A percentile compares a stretch with the other conserved stretches of the same genome.
phyloP scores from a whole-genome alignment of 92 coral and sea anemone genomes.

The Isaurus tuberculatus region DNA sequence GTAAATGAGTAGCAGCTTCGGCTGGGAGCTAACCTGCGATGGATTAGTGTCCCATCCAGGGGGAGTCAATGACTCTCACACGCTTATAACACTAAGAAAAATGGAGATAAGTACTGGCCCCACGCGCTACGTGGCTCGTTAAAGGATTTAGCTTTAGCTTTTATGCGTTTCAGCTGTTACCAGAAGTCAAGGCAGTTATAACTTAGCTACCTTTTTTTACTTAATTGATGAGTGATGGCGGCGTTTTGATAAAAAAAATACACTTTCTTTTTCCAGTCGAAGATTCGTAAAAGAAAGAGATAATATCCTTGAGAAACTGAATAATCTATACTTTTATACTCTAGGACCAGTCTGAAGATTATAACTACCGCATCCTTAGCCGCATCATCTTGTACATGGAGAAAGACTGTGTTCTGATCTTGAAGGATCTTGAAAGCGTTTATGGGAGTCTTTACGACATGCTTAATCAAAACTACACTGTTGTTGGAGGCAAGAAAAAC shows the following conservation, averaged over 20 bases:
- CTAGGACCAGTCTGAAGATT: slow-evolving; percentile 56
- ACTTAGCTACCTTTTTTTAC: no score
- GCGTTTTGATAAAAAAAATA: neutral
- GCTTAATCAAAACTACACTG: slow-evolving; percentile 60
- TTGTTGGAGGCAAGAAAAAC: slow-evolving; percentile 59
- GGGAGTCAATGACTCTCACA: no score
- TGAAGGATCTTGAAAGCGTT: slow-evolving; percentile 56
- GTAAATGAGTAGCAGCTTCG: no score
- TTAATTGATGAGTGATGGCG: no score
- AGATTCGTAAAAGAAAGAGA: neutral
- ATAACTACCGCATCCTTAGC: slow-evolving; percentile 56
- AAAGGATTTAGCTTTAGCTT: no score
- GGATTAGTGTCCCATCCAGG: no score
- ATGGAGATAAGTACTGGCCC: no score
- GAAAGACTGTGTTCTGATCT: slow-evolving; percentile 52
- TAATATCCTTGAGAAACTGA: neutral
- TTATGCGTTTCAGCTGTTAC: no score
- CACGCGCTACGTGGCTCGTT: no score
- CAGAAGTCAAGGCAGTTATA: no score
- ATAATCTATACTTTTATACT: neutral
- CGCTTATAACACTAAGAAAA: no score
- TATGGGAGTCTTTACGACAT: slow-evolving; percentile 62
- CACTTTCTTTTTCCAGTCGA: neutral
- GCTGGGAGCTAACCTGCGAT: no score
- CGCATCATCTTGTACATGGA: slow-evolving; percentile 59